These are phyloP conservation scores for Tapirus terrestris DNA, from an alignment of 2,113 vertebrate genomes.

Conservation along the genomic window DNA sequence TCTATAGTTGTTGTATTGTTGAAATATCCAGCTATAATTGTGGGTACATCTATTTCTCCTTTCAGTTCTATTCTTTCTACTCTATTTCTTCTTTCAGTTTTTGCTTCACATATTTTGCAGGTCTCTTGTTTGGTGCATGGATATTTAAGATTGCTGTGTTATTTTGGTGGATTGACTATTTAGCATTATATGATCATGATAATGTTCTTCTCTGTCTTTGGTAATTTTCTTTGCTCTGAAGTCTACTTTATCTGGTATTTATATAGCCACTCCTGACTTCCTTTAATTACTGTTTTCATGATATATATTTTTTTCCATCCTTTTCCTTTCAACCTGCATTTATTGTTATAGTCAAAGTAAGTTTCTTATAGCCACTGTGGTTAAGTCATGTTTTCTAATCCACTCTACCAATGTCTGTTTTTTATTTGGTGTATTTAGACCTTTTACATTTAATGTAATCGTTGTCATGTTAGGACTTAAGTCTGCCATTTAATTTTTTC, in stretches of 20 bases:
- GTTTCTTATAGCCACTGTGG: not conserved
- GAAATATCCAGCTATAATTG: not conserved
- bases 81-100: not conserved
- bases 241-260: not conserved
- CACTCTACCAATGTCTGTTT: not conserved
- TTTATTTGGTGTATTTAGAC: not conserved
- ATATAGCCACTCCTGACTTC: not conserved
- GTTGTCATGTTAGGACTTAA: not conserved
- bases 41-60: not conserved
- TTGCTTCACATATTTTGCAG: not conserved
- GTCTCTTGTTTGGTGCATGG: not conserved
- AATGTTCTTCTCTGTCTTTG: not conserved
- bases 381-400: not conserved
- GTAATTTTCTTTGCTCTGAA: not conserved
- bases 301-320: not conserved
- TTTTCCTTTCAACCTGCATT: not conserved
- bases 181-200: not conserved
- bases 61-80: not conserved
- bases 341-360: not conserved
- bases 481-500: not conserved
- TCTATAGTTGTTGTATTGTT: not conserved
- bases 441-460: not conserved
- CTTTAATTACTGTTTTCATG: not conserved
- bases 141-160: not conserved
- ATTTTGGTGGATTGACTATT: not conserved